Evolutionary conservation across 2,113 vertebrate species (phyloP).

Genomic region (Crotalus horridus): DNA sequence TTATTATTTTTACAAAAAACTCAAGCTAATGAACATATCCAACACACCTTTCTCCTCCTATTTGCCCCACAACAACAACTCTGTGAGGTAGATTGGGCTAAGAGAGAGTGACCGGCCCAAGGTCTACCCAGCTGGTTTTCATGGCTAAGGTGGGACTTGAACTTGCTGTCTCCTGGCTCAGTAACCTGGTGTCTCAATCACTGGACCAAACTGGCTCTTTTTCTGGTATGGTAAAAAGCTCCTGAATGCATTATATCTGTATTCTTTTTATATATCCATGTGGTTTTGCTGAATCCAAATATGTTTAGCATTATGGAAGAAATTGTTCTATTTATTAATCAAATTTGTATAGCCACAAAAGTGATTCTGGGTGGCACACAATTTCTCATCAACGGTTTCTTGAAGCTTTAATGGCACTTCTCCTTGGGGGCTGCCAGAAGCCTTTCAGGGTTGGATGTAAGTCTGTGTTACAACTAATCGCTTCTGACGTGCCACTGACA

Average conservation of each 20-base stretch:
- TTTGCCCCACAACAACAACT: neutral
- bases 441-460: neutral
- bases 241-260: neutral
- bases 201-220: neutral
- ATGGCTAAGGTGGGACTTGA: neutral
- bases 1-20: neutral
- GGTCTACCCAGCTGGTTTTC: neutral
- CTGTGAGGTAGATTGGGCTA: neutral
- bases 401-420: neutral
- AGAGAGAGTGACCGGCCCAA: neutral
- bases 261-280: too few species aligned
- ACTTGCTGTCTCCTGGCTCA: neutral
- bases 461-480: conserved; percentile 2
- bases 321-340: neutral
- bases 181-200: neutral
- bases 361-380: neutral
- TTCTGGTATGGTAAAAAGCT: neutral
- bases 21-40: neutral
- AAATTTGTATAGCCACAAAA: neutral
- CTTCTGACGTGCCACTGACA: conserved; percentile 16
- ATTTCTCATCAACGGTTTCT: neutral
- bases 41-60: neutral
- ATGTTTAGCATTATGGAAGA: neutral
- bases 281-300: neutral
- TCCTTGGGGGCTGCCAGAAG: neutral